Percentiles rank a stretch among this genome's conserved stretches.
These are phyloP conservation scores for Aporrectodea caliginosa DNA, from an alignment of 1,140 invertebrate species.

Conservation along the genomic window DNA sequence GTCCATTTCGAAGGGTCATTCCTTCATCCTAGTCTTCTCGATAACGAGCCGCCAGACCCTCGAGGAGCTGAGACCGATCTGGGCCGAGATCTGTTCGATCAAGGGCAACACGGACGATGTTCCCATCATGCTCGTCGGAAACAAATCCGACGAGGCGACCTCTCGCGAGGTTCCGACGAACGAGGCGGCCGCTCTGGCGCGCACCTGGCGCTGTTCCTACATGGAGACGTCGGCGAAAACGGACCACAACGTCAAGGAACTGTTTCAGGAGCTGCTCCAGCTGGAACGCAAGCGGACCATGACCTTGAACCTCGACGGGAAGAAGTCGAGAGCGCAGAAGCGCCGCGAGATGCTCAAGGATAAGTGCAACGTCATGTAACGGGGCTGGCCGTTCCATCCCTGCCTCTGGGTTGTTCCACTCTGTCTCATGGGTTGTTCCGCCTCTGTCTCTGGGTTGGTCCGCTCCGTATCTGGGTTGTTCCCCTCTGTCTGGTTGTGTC, in stretches of 20 bases:
- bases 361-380: conserved; percentile 56
- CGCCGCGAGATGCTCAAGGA: conserved; percentile 59
- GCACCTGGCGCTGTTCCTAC: conserved; percentile 88
- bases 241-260: conserved; percentile 96
- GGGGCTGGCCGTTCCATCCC: too few species aligned
- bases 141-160: conserved; percentile 76
- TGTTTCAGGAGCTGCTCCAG: conserved; percentile 75
- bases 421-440: too few species aligned
- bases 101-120: conserved; percentile 57
- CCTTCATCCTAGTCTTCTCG: conserved; percentile 60
- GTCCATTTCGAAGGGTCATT: conserved; percentile 86
- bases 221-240: conserved; percentile 99
- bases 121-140: conserved; percentile 57
- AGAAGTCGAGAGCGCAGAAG: conserved; percentile 63
- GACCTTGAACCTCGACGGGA: conserved; percentile 83
- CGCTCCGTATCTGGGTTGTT: too few species aligned
- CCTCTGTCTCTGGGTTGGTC: too few species aligned
- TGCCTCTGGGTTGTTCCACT: too few species aligned
- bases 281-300: conserved; percentile 95
- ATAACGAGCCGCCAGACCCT: conserved; percentile 75
- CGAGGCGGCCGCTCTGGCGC: conserved; percentile 72
- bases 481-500: too few species aligned
- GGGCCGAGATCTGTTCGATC: conserved; percentile 76
- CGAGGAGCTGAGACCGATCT: conserved; percentile 93
- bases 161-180: conserved; percentile 65